Conservation (phyloP, 2,888 invertebrate genomes). For the Alsophila aescularia region DNA sequence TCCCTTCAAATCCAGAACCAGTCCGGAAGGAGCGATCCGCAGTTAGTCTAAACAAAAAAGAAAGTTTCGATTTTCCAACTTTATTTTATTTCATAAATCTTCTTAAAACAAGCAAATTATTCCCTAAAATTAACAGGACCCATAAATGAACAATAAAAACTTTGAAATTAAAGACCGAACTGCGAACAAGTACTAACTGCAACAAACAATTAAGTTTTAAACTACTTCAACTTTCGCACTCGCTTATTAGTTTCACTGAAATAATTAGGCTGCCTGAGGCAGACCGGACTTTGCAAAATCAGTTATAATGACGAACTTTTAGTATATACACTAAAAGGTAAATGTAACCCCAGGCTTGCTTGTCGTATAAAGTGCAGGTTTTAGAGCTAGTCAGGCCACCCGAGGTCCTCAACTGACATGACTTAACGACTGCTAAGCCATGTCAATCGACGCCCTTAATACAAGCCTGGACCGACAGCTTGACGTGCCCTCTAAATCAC, state of each 20-base stretch:
- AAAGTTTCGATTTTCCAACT: not conserved
- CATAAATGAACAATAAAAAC: constrained; percentile 32
- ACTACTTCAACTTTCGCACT: constrained; percentile 40
- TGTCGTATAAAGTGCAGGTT: too few relatives aligned
- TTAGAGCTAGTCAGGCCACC: too few relatives aligned
- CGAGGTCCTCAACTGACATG: too few relatives aligned
- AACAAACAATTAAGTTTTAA: constrained; percentile 44
- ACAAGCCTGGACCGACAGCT: too few relatives aligned
- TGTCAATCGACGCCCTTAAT: too few relatives aligned
- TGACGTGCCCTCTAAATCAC: too few relatives aligned
- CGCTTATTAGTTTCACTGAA: constrained; percentile 38
- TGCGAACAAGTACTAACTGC: constrained; percentile 35
- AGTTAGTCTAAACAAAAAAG: too few relatives aligned
- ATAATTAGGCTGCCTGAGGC: constrained; percentile 26
- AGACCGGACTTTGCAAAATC: not conserved
- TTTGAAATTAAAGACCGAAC: constrained; percentile 26
- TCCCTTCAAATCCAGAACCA: too few relatives aligned
- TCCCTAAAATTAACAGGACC: not conserved
- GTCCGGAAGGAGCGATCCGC: too few relatives aligned
- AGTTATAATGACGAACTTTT: not conserved
- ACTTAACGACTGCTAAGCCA: too few relatives aligned
- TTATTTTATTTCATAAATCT: not conserved
- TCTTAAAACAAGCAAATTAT: not conserved
- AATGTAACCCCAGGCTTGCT: not conserved
- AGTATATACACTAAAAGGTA: too few relatives aligned